Evolutionary conservation across 2,113 vertebrate genomes (phyloP), one percentile per base, ranked within the genome.

Genomic region (Periophthalmus modestus): DNA sequence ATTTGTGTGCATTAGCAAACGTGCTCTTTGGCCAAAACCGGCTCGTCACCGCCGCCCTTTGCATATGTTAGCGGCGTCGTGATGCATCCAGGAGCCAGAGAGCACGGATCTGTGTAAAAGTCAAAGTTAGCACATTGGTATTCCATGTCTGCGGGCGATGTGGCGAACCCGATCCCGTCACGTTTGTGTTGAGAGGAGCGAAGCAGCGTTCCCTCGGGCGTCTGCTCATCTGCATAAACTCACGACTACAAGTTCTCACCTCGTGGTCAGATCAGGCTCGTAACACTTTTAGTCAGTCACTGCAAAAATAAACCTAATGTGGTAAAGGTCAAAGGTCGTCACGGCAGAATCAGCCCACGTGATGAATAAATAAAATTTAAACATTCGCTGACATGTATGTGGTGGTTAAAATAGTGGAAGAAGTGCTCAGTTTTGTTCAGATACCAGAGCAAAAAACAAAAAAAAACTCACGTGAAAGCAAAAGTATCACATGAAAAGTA

Each of bases 91-190:
- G 69, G 47, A 23, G 63, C 55, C 36, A 46, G 54, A 68, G 81
- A 69, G 75, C 72, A 77, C 0, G 66, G 71, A 55, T 75, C 73
- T 81, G 82, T 82, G 73, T 69, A 57, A 80, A 68, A 72, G 81
- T 75, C 73, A 74, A 79, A 61, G 80, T 59, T 63, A 69, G 75
- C 69, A 15, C 76, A 82, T 86, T 85, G 74, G 69, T 88, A 84
- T 91, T 89, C 81, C 71, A 47, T 81, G n/a, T 67, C 87, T 78
- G 61, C 2, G 43, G 79, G 89, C 87, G 52, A 69, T 72, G 24
- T 71, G 79, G 83, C 80, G 76, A 83, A 86, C 81, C 83, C 85
- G 80, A 90, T 91, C 88, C 75, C 87, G 83, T 92, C 88, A 76
- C 84, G 89, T 89, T 88, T 89, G 88, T 71, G 67, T 90, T 79